Percentiles rank a stretch among this genome's conserved stretches.
Evolutionary conservation across 2,113 vertebrate species (phyloP).

Genomic region (Micromys minutus): DNA sequence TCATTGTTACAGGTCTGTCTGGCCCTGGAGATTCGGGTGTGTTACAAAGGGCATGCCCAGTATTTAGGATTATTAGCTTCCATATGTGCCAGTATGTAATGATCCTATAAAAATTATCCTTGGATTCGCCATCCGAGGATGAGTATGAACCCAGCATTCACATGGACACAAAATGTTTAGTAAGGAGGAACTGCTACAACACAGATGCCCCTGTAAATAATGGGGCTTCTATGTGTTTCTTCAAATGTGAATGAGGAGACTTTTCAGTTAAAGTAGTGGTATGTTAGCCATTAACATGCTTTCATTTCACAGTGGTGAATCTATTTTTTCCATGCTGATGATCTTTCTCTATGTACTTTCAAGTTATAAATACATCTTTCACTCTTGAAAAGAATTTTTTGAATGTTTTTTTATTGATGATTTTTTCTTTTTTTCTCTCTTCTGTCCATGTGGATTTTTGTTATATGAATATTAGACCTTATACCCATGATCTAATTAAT

Average conservation of each 20-base stretch:
- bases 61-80: slow-evolving; percentile 68
- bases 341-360: background rate
- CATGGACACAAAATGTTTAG: background rate
- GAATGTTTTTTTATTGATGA: background rate
- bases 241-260: background rate
- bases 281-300: background rate
- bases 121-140: background rate
- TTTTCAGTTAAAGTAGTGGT: background rate
- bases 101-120: background rate
- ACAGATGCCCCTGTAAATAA: background rate
- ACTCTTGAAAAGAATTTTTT: background rate
- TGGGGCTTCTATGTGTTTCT: slow-evolving; percentile 13
- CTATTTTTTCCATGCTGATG: background rate
- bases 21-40: slow-evolving; percentile 49
- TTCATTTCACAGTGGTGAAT: background rate
- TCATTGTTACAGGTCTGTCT: slow-evolving; percentile 64
- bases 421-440: background rate
- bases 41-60: slow-evolving; percentile 69
- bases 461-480: background rate
- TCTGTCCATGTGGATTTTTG: background rate
- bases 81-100: slow-evolving; percentile 71
- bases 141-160: background rate
- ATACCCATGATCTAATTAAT: background rate
- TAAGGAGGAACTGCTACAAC: background rate
- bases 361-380: background rate